Conservation (phyloP, 1,140 invertebrate species). For the Notospermus geniculatus region DNA sequence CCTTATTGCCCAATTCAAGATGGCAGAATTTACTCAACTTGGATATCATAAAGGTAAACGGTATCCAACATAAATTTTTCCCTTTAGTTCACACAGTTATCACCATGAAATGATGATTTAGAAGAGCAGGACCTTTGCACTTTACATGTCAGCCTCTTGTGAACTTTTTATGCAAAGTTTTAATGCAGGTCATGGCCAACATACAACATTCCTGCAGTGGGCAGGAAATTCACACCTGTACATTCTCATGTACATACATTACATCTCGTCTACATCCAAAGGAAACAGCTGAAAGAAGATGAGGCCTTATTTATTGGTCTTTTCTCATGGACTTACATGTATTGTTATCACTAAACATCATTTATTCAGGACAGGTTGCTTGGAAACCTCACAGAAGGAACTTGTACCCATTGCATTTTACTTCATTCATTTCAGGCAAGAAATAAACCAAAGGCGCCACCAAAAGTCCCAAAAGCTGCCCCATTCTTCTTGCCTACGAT, state of each 20-base stretch:
- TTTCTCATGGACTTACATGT: too few species aligned
- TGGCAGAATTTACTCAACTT: conserved; percentile 93
- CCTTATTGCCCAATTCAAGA: conserved; percentile 77
- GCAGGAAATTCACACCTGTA: background rate
- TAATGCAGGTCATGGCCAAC: too few species aligned
- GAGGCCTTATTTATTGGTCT: too few species aligned
- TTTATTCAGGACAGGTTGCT: too few species aligned
- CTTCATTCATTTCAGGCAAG: conserved; percentile 55
- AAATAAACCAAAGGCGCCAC: conserved; percentile 86
- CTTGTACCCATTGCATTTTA: background rate
- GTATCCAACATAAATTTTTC: background rate
- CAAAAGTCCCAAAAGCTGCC: conserved; percentile 77
- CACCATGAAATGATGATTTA: too few species aligned
- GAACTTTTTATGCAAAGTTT: background rate
- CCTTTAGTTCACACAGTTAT: too few species aligned
- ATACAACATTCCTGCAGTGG: background rate
- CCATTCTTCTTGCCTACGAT: conserved; percentile 95
- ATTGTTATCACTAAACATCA: too few species aligned
- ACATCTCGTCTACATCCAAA: too few species aligned
- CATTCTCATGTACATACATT: too few species aligned
- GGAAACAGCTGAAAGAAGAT: too few species aligned
- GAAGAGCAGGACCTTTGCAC: too few species aligned
- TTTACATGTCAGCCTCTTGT: background rate
- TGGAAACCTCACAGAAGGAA: too few species aligned
- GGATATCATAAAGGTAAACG: conserved; percentile 75